Evolutionary conservation across 2,113 vertebrate genomes (phyloP), one percentile per base, ranked within the genome.

Genomic region (Morone saxatilis): DNA sequence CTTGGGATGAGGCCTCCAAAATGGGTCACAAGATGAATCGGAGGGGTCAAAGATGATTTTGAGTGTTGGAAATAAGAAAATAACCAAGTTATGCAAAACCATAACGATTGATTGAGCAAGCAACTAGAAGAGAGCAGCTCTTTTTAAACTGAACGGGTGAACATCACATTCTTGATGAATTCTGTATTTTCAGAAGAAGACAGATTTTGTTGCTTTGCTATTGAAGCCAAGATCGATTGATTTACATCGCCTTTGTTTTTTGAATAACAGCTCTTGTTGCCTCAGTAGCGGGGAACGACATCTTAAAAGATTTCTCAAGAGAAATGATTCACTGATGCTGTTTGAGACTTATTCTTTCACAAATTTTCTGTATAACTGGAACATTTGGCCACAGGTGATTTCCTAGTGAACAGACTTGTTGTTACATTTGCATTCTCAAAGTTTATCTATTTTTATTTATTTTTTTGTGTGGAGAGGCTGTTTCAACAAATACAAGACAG

Each of bases 341-440:
- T 25, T 61, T 9, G 6, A 53, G 57, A 48, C 31, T 31, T 31
- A 31, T 31, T 31, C 31, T 31, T 31, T 31, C 31, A 31, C 2
- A 3, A 2, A 31, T 31, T 31, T 31, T 31, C 31, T 31, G 31
- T 53, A 41, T 47, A 56, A 17, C 12, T 13, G 45, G 12, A 4
- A 70, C 47, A 72, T 54, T 80, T 56, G 9, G 7, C 48, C 14
- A 54, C 40, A 68, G 54, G 20, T 77, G 45, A 47, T 10, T 13
- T 47, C 45, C 45, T 47, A 13, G 45, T 47, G 45, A 47, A 47
- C 36, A 45, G 38, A n/a, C 9, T 41, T 43, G 9, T 53, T 62
- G 41, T 59, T 50, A 22, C 25, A 67, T 57, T 38, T 31, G 13
- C 7, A 50, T 40, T 25, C 67, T 50, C 43, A 2, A 25, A 71